These are phyloP conservation scores for Linurgus olivaceus DNA, from an alignment of 2,797 vertebrate species.

Conservation along the genomic window DNA sequence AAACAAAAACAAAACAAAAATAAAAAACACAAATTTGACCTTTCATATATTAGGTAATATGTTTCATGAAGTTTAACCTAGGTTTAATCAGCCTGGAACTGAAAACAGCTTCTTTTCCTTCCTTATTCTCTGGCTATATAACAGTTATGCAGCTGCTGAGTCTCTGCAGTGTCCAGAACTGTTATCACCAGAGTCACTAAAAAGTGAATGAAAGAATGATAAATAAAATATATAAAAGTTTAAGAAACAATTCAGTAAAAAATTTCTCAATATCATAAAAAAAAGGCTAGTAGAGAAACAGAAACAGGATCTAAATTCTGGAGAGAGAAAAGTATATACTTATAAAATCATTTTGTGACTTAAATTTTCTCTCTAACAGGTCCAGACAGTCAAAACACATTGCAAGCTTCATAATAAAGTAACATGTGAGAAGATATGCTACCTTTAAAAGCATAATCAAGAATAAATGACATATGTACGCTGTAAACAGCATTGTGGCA, in stretches of 20 bases:
- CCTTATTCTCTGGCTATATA: background rate
- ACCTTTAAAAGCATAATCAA: background rate
- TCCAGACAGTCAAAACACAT: background rate
- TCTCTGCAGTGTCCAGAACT: background rate
- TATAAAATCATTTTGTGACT: background rate
- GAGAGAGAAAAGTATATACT: background rate
- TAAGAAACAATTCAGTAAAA: background rate
- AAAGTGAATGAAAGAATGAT: background rate
- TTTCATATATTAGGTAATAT: background rate
- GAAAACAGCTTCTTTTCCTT: background rate
- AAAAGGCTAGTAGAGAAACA: background rate
- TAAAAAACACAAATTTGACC: background rate
- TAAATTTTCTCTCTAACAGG: background rate
- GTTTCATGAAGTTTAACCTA: background rate
- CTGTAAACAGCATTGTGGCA: background rate
- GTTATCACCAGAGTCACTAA: background rate
- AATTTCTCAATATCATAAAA: background rate
- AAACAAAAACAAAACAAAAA: too few species aligned
- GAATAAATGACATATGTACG: background rate
- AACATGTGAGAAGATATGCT: background rate
- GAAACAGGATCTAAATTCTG: background rate
- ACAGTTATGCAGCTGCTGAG: background rate
- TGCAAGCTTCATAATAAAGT: background rate
- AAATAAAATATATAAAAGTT: background rate
- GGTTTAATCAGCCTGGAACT: background rate